phyloP scores from a whole-genome alignment of 2,888 invertebrate genomes.

The Catocala fraxini region DNA sequence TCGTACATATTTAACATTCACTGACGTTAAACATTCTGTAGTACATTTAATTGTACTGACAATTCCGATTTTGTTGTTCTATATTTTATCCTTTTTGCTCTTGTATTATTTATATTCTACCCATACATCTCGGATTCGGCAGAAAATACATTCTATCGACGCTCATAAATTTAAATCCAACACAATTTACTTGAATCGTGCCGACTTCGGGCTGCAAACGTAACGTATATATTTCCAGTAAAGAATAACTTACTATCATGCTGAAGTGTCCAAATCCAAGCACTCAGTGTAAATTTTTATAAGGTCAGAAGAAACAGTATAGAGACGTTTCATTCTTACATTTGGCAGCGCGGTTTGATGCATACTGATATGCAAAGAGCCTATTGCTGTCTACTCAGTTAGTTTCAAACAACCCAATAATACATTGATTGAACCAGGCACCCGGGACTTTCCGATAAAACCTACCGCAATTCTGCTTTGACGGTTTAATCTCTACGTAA shows the following conservation, averaged over 20 bases:
- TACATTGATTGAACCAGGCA: too few species aligned
- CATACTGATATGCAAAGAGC: too few species aligned
- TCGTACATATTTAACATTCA: not conserved
- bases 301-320: too few species aligned
- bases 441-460: not conserved
- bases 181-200: conserved; percentile 24
- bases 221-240: not conserved
- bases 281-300: too few species aligned
- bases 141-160: conserved; percentile 17
- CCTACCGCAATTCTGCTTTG: not conserved
- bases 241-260: too few species aligned
- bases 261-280: too few species aligned
- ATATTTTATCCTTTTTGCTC: not conserved
- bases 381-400: too few species aligned
- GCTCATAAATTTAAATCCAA: conserved; percentile 26
- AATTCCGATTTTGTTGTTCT: not conserved
- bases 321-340: too few species aligned
- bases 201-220: not conserved
- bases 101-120: conserved; percentile 8
- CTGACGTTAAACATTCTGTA: not conserved
- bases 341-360: too few species aligned
- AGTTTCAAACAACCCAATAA: too few species aligned
- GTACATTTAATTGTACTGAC: not conserved
- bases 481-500: not conserved
- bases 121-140: conserved; percentile 11